Evolutionary conservation across 2,113 vertebrate species (phyloP).

Genomic region (western clawed frog (Xenopus tropicalis)): DNA sequence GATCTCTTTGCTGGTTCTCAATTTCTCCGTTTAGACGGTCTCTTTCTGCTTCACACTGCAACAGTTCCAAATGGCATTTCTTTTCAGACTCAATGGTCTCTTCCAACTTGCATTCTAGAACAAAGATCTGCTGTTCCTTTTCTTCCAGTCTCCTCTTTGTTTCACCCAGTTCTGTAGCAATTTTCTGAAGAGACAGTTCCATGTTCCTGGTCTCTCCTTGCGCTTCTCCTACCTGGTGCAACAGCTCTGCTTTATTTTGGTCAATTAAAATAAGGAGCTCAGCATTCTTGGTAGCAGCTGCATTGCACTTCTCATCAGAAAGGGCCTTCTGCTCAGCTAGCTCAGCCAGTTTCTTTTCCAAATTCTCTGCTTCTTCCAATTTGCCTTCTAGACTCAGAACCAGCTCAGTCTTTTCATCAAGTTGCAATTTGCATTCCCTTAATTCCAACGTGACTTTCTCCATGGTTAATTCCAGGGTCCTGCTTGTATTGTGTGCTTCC

Average conservation of each 20-base stretch:
- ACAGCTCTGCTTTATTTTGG: conserved; percentile 57
- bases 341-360: conserved; percentile 49
- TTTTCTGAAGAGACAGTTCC: conserved; percentile 44
- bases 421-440: conserved; percentile 49
- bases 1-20: conserved; percentile 38
- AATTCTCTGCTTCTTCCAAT: conserved; percentile 52
- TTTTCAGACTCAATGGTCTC: conserved; percentile 46
- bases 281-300: conserved; percentile 46
- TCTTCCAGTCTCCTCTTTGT: conserved; percentile 50
- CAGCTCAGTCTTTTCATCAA: conserved; percentile 51
- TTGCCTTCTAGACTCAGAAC: conserved; percentile 49
- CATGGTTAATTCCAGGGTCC: conserved; percentile 46
- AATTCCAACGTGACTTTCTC: conserved; percentile 54
- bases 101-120: conserved; percentile 52
- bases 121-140: conserved; percentile 49
- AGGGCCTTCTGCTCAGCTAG: conserved; percentile 50
- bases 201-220: conserved; percentile 49
- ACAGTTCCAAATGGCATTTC: conserved; percentile 20
- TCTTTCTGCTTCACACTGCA: conserved; percentile 46
- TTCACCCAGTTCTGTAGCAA: conserved; percentile 55
- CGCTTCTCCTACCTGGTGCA: conserved; percentile 54
- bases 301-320: conserved; percentile 53
- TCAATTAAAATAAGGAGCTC: conserved; percentile 52
- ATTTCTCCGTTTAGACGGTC: conserved; percentile 52
- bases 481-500: conserved; percentile 51